These are phyloP conservation scores for Epinotia brunnichana DNA, from an alignment of 2,888 invertebrate species.

Conservation along the genomic window DNA sequence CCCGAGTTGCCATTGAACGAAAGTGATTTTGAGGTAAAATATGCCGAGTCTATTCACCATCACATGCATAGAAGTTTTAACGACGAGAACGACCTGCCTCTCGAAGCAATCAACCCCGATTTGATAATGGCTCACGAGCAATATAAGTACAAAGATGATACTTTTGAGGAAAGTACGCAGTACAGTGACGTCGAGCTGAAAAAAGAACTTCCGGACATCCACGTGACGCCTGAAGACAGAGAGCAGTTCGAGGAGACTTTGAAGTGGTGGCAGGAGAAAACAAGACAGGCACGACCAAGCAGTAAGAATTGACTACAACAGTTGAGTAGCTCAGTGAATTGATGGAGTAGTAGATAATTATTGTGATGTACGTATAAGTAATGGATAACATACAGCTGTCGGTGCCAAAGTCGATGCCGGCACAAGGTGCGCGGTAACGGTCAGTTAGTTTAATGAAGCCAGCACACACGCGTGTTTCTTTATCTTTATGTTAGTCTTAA, in stretches of 20 bases:
- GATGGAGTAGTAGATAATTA: constrained; percentile 55
- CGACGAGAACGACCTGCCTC: constrained; percentile 58
- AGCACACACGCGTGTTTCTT: constrained; percentile 32
- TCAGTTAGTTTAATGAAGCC: constrained; percentile 51
- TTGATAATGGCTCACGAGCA: constrained; percentile 65
- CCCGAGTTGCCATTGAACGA: constrained; percentile 71
- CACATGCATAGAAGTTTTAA: constrained; percentile 63
- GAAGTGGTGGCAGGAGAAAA: constrained; percentile 82
- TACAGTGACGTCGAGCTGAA: constrained; percentile 78
- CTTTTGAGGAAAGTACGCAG: constrained; percentile 70
- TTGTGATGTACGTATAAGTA: constrained; percentile 54
- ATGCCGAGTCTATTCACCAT: constrained; percentile 73
- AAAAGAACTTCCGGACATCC: constrained; percentile 77
- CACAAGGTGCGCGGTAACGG: constrained; percentile 82
- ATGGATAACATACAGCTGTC: constrained; percentile 76
- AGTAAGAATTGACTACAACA: constrained; percentile 47
- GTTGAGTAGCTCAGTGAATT: constrained; percentile 42
- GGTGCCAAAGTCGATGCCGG: constrained; percentile 74
- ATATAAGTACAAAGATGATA: constrained; percentile 70
- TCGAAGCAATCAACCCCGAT: constrained; percentile 67
- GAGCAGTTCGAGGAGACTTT: constrained; percentile 80
- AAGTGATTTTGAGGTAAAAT: constrained; percentile 77
- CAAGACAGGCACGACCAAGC: constrained; percentile 67
- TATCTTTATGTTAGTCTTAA: constrained; percentile 35
- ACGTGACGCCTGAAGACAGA: constrained; percentile 77